A percentile compares a stretch with the other conserved stretches of the same genome.
Evolutionary conservation across 2,113 vertebrate species (phyloP).

Genomic region (Polypterus bichir): DNA sequence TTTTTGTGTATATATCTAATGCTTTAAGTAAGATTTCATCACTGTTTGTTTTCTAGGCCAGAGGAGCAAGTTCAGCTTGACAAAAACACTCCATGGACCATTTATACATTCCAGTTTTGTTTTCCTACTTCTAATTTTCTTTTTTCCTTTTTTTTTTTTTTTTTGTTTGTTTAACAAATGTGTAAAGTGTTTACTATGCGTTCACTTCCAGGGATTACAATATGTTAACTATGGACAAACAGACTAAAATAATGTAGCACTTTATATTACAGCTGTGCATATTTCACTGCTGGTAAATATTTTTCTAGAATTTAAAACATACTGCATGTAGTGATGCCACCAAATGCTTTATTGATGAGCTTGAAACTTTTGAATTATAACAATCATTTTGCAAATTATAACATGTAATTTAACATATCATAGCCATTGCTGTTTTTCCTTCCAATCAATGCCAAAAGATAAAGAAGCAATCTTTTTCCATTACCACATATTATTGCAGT

Average conservation of each 20-base stretch:
- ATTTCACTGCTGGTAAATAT: constrained; percentile 57
- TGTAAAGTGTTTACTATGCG: constrained; percentile 70
- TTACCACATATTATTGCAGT: too few species aligned
- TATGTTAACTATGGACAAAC: constrained; percentile 67
- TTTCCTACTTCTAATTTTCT: constrained; percentile 43
- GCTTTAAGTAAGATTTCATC: constrained; percentile 47
- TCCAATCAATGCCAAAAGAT: too few species aligned
- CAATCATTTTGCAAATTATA: too few species aligned
- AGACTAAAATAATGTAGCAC: constrained; percentile 58
- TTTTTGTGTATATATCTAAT: constrained; percentile 27
- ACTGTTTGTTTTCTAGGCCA: constrained; percentile 81
- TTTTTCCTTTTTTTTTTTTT: too few species aligned
- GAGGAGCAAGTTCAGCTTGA: constrained; percentile 95
- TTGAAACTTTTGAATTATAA: too few species aligned
- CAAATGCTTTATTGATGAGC: too few species aligned
- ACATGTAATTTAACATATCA: too few species aligned
- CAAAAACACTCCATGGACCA: constrained; percentile 75
- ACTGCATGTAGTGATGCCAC: too few species aligned
- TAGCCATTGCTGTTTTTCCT: too few species aligned
- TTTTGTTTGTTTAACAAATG: constrained; percentile 22
- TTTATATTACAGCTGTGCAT: constrained; percentile 59
- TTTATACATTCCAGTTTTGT: constrained; percentile 94
- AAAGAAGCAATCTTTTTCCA: too few species aligned
- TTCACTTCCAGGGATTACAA: constrained; percentile 62
- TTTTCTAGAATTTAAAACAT: constrained; percentile 8